Evolutionary conservation across 2,113 vertebrate genomes (phyloP).

Genomic region (Erythrocebus patas): DNA sequence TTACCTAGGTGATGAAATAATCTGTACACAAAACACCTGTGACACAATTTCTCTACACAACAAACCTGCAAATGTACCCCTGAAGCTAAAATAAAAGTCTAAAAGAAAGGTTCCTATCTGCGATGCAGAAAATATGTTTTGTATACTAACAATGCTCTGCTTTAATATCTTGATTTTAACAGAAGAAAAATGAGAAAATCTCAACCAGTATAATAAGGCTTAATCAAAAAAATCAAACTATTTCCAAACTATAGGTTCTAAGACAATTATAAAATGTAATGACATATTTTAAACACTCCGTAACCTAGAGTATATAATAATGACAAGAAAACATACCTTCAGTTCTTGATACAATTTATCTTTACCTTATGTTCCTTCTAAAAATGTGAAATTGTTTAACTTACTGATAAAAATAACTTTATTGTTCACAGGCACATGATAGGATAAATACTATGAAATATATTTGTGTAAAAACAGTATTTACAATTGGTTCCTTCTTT

Average conservation of each 20-base stretch:
- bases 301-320: not conserved
- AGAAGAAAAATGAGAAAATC: not conserved
- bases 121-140: rapidly evolving
- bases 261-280: not conserved
- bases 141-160: not conserved
- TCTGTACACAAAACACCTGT: too few relatives aligned
- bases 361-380: not conserved
- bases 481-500: not conserved
- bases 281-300: not conserved
- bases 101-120: too few relatives aligned
- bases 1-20: too few relatives aligned
- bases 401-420: not conserved
- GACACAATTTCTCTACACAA: too few relatives aligned
- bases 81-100: too few relatives aligned
- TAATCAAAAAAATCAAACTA: not conserved
- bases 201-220: not conserved
- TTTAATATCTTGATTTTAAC: not conserved
- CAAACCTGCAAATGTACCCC: too few relatives aligned
- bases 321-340: not conserved
- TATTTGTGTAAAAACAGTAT: not conserved
- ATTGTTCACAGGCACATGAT: not conserved
- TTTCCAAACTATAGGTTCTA: not conserved
- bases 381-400: not conserved
- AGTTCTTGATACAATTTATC: not conserved
- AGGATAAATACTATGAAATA: not conserved